Percentiles rank a stretch among this genome's conserved stretches.
These are phyloP conservation scores for Galerucella pusilla DNA, from an alignment of 2,888 invertebrate species.

Conservation along the genomic window DNA sequence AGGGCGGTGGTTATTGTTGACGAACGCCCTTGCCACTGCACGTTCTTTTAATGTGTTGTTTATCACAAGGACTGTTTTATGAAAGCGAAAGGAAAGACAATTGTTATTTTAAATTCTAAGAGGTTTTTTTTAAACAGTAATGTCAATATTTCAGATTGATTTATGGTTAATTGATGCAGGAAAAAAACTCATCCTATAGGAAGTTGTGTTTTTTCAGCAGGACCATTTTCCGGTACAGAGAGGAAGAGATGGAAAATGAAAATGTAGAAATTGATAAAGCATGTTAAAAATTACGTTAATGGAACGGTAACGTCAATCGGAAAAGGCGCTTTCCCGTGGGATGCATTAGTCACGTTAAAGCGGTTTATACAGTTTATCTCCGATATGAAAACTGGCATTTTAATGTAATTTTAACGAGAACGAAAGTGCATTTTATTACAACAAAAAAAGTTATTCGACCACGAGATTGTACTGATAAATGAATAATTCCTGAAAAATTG, in stretches of 20 bases:
- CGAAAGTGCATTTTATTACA: conserved; percentile 44
- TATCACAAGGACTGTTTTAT: conserved; percentile 35
- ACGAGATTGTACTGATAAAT: conserved; percentile 35
- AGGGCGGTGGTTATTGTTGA: conserved; percentile 38
- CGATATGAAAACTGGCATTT: conserved; percentile 62
- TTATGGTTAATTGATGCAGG: neutral
- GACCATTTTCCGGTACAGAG: conserved; percentile 34
- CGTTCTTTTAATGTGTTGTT: conserved; percentile 43
- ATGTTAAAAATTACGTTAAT: conserved; percentile 63
- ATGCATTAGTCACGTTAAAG: conserved; percentile 56
- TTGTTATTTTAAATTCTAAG: neutral
- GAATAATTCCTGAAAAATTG: conserved; percentile 28
- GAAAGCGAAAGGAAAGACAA: neutral
- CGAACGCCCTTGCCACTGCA: conserved; percentile 41
- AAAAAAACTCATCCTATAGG: conserved; percentile 24
- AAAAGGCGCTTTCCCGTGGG: conserved; percentile 49
- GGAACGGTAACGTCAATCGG: conserved; percentile 58
- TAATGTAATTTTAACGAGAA: conserved; percentile 64
- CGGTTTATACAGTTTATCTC: conserved; percentile 53
- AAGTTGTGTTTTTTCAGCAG: conserved; percentile 20
- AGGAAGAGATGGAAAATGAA: conserved; percentile 36
- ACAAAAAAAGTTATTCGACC: conserved; percentile 38
- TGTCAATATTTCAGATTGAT: neutral
- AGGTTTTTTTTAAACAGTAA: neutral
- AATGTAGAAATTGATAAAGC: conserved; percentile 62